phyloP scores from a whole-genome alignment of 2,888 invertebrate genomes.

The Cheilosia pagana region DNA sequence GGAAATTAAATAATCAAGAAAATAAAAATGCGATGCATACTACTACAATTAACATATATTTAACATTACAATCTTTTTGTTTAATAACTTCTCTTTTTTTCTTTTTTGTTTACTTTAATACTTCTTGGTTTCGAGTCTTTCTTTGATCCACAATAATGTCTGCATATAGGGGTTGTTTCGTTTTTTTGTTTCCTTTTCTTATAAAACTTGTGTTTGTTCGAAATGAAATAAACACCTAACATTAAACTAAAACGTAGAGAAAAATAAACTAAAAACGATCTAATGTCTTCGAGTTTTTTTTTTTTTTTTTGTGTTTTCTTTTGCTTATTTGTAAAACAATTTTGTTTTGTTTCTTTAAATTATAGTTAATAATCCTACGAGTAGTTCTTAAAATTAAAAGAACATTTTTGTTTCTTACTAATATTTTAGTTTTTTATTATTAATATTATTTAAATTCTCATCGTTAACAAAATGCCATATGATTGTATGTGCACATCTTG shows the following conservation, averaged over 20 bases:
- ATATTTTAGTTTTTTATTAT: slow-evolving; percentile 16
- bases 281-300: slow-evolving; percentile 67
- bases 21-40: slow-evolving; percentile 59
- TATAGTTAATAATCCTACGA: slow-evolving; percentile 72
- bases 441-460: slow-evolving; percentile 43
- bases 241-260: slow-evolving; percentile 63
- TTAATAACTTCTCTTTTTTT: slow-evolving; percentile 63
- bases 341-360: slow-evolving; percentile 71
- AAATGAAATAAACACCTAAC: slow-evolving; percentile 66
- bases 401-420: slow-evolving; percentile 33
- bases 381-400: slow-evolving; percentile 68
- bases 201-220: slow-evolving; percentile 56
- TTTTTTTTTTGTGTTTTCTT: slow-evolving; percentile 12
- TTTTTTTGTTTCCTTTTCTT: slow-evolving; percentile 59
- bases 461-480: slow-evolving; percentile 55
- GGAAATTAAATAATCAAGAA: slow-evolving; percentile 67
- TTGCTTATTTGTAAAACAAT: slow-evolving; percentile 44
- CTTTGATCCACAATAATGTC: slow-evolving; percentile 76
- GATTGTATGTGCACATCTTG: slow-evolving; percentile 48
- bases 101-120: slow-evolving; percentile 79
- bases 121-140: slow-evolving; percentile 84
- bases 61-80: slow-evolving; percentile 64
- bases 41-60: slow-evolving; percentile 69
- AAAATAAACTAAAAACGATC: slow-evolving; percentile 65
- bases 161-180: slow-evolving; percentile 76